Evolutionary conservation across 2,113 vertebrate genomes (phyloP), one percentile per base, ranked within the genome.

Genomic region (Willisornis vidua): DNA sequence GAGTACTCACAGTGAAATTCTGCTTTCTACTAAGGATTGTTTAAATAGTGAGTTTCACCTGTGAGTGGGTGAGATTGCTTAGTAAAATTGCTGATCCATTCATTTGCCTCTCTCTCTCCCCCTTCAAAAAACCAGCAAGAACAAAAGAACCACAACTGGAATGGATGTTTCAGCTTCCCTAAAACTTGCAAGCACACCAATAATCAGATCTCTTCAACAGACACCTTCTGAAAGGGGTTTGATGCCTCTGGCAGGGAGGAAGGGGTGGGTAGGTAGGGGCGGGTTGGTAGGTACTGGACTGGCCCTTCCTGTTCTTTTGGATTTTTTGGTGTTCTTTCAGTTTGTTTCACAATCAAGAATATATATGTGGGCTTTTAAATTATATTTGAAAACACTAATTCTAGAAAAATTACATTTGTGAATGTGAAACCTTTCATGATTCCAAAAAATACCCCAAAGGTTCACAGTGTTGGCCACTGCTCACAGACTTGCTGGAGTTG

Each of bases 21-120:
- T 87, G 28, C 45, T 76, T 81, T 97, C 93, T 95, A 68, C 88
- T 91, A 58, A 94, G 96, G 85, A 45, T 59, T 85, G 77, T 63
- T 71, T 84, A 77, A 77, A 65, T 89, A 61, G 29, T 74, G 71
- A 59, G 39, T 83, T 70, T 54, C 13, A 66, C 87, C 75, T 51
- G n/a, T 65, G 73, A 85, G 16, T 41, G 13, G 6, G 57, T 29
- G 25, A 74, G 87, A 73, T 80, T 52, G 74, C 58, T 77, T 46
- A 65, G 49, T 66, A 63, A 89, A 87, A 81, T 41, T 74, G 62
- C 78, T 68, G n/a, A 58, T 94, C 58, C 87, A 71, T 89, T 92
- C 48, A 75, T 87, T 87, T 87, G 14, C 10, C 6, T 3, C 22
- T 51, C 25, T 48, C 10, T 70, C 39, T 37, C 37, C 67, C 39